Evolutionary conservation across 2,797 vertebrate species (phyloP).

Genomic region (Sparus aurata): DNA sequence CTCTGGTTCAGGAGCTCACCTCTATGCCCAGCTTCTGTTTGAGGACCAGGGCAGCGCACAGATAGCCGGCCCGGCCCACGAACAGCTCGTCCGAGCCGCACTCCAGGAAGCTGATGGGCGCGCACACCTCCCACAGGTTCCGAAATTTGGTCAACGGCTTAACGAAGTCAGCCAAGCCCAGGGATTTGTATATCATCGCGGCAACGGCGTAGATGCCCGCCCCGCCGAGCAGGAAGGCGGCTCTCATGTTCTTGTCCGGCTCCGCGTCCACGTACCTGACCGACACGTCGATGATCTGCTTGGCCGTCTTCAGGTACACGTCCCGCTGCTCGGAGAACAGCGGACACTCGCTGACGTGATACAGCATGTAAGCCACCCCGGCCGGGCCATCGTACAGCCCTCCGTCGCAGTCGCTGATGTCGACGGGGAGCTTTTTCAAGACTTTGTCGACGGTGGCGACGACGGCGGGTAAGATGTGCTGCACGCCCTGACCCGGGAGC

Average conservation of each 20-base stretch:
- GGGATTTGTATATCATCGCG: conserved; percentile 88
- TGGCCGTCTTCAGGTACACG: conserved; percentile 86
- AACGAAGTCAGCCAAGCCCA: conserved; percentile 88
- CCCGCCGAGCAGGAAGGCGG: conserved; percentile 90
- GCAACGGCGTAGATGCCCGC: conserved; percentile 90
- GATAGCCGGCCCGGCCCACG: conserved; percentile 91
- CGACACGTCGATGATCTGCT: conserved; percentile 88
- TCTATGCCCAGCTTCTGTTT: conserved; percentile 91
- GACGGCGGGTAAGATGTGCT: conserved; percentile 82
- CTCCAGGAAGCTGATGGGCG: conserved; percentile 89
- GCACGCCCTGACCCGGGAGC: conserved; percentile 82
- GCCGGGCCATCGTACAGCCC: conserved; percentile 90
- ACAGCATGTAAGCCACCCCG: conserved; percentile 92
- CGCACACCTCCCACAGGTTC: conserved; percentile 87
- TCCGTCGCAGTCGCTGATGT: conserved; percentile 82
- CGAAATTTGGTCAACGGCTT: conserved; percentile 88
- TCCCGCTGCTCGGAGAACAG: conserved; percentile 86
- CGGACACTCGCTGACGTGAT: conserved; percentile 89
- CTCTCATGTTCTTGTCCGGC: conserved; percentile 87
- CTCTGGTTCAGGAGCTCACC: conserved; percentile 78
- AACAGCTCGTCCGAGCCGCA: conserved; percentile 94
- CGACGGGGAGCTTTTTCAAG: conserved; percentile 83
- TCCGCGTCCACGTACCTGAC: conserved; percentile 84
- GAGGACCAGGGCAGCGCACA: conserved; percentile 91
- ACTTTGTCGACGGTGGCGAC: conserved; percentile 87